A percentile compares a stretch with the other conserved stretches of the same genome.
These are phyloP conservation scores for Phalacrocorax carbo DNA, from an alignment of 2,113 vertebrate species.

Conservation along the genomic window DNA sequence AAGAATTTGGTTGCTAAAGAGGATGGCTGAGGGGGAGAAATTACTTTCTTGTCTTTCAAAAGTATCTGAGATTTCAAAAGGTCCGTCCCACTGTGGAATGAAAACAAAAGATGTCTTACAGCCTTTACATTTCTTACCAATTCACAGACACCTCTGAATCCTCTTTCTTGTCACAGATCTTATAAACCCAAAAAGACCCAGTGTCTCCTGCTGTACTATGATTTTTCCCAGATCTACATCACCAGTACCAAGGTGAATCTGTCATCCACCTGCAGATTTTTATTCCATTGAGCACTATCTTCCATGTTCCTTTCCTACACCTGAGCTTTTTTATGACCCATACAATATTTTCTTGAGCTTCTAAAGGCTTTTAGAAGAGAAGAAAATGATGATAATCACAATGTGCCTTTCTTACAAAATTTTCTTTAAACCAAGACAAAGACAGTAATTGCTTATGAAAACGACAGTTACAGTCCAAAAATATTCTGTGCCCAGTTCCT, in stretches of 20 bases:
- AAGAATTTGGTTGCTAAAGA: not conserved
- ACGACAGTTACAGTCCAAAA: not conserved
- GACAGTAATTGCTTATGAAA: not conserved
- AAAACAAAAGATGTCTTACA: not conserved
- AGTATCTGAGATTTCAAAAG: not conserved
- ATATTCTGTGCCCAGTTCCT: not conserved
- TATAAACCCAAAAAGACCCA: not conserved
- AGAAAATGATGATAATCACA: not conserved
- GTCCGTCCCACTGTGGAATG: not conserved
- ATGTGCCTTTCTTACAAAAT: not conserved
- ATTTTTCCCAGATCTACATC: not conserved
- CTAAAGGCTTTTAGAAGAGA: not conserved
- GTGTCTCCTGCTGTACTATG: not conserved
- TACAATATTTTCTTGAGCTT: not conserved
- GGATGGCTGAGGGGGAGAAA: conserved; percentile 6
- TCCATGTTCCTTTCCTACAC: not conserved
- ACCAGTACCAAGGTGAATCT: not conserved
- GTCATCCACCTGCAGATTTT: not conserved
- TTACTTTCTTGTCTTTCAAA: not conserved
- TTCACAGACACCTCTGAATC: not conserved
- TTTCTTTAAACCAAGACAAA: not conserved
- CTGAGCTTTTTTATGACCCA: not conserved
- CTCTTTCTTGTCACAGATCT: not conserved
- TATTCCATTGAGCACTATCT: not conserved
- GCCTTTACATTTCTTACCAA: not conserved